Evolutionary conservation across 2,797 vertebrate species (phyloP), one percentile per base, ranked within the genome.

Genomic region (Morelia viridis): DNA sequence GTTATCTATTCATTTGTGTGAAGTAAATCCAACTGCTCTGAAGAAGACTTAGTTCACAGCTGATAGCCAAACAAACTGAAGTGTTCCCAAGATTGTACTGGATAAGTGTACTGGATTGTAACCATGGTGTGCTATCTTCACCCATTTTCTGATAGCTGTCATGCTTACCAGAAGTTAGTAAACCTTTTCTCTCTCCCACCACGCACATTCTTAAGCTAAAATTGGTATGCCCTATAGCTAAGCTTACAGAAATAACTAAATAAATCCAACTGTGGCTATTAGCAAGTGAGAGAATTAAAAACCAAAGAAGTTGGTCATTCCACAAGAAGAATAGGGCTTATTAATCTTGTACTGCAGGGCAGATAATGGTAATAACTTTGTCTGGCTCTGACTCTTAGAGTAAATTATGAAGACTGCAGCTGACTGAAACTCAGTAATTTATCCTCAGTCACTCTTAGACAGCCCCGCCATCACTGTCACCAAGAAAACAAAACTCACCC

Each of bases 361-460:
- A 93, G 90, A 91, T 89, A 91, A 87, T 76, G 90, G 90, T 89
- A 91, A 91, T 93, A 93, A 93, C 92, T 91, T 91, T 93, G 90
- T 89, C 88, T 87, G 85, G 64, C 80, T 91, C 62, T 76, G 83
- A n/a, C 65, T 93, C 57, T 89, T 89, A 89, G 53, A 85, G 87
- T 93, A 89, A 93, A 89, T 91, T 91, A 93, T 89, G 64, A 89
- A 86, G 87, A 58, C 57, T 76, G 83, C 85, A 87, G 68, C 89
- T 50, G 53, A 56, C 90, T 86, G 90, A 76, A 89, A 87, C 83
- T 85, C 90, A 89, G 65, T 93, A 86, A 86, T 93, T 91, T 89
- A 93, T 89, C 83, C 57, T 80, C 46, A 91, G 76, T 86, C 84
- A 31, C 24, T 91, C 15, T 60, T 65, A 57, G 68, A 64, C 56